A percentile compares a stretch with the other conserved stretches of the same genome.
phyloP scores from a whole-genome alignment of 2,888 invertebrate species.

The Philonicus albiceps region DNA sequence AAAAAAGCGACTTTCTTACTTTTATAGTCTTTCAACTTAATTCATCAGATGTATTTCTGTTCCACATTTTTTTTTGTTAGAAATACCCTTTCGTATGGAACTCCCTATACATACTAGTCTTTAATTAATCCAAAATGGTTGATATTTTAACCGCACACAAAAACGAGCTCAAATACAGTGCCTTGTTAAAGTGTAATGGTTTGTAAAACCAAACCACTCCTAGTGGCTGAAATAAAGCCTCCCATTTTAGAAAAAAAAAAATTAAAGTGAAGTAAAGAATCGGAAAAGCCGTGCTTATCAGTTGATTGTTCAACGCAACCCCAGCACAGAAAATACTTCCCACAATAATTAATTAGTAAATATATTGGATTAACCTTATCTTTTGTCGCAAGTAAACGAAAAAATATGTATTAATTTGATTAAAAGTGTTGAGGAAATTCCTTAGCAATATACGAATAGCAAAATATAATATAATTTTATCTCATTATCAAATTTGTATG shows the following conservation, averaged over 20 bases:
- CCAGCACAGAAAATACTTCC: neutral
- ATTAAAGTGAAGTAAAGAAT: too few relatives aligned
- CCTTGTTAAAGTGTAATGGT: neutral
- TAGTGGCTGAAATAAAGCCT: neutral
- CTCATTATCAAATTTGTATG: neutral
- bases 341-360: neutral
- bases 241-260: neutral
- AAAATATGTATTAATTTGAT: neutral
- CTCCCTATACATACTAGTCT: neutral
- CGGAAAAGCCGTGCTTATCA: neutral
- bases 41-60: too few relatives aligned
- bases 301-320: neutral
- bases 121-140: neutral
- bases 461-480: neutral
- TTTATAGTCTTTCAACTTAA: too few relatives aligned
- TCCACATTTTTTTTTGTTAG: neutral
- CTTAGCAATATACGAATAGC: too few relatives aligned
- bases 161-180: neutral
- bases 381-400: neutral
- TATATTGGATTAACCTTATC: neutral
- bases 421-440: neutral
- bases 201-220: neutral
- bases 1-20: too few relatives aligned
- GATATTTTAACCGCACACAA: neutral
- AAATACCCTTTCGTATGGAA: neutral